These are phyloP conservation scores for Apistogramma diplotaenia DNA, from an alignment of 2,113 vertebrate genomes.

Conservation along the genomic window DNA sequence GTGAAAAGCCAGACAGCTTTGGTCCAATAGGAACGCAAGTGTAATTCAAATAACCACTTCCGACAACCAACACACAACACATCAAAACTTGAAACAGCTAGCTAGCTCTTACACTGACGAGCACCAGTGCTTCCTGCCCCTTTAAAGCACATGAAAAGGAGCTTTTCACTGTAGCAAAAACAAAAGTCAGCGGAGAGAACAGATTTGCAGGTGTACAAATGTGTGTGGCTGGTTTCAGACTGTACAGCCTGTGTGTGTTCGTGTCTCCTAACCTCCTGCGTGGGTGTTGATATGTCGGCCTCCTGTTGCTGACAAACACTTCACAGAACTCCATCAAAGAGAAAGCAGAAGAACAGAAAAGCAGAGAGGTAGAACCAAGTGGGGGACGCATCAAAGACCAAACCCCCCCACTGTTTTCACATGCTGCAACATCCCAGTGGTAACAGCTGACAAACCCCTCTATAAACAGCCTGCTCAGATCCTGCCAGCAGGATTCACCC, in stretches of 20 bases:
- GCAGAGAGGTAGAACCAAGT: conserved; percentile 34
- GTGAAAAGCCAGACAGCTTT: not conserved
- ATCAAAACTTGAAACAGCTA: not conserved
- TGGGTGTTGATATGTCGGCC: conserved; percentile 61
- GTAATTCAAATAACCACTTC: no score
- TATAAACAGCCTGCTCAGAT: conserved; percentile 74
- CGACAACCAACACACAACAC: no score
- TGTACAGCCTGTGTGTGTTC: conserved; percentile 18
- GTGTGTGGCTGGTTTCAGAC: conserved; percentile 4
- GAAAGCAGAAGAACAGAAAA: conserved; percentile 39
- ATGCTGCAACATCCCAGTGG: conserved; percentile 71
- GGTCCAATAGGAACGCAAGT: not conserved
- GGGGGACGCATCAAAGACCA: conserved; percentile 65
- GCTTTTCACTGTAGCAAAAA: not conserved
- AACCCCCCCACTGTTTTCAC: conserved; percentile 71
- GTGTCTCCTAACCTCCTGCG: conserved; percentile 19
- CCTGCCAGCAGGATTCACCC: conserved; percentile 71
- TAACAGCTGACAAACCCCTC: conserved; percentile 75
- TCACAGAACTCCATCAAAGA: conserved; percentile 73
- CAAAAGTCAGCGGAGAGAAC: not conserved
- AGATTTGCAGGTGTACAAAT: conserved; percentile 24
- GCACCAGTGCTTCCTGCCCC: not conserved
- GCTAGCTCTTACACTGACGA: not conserved
- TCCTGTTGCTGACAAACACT: conserved; percentile 69
- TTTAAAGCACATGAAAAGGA: not conserved